These are phyloP conservation scores for Athalia rosae DNA, from an alignment of 2,888 invertebrate species.

Conservation along the genomic window DNA sequence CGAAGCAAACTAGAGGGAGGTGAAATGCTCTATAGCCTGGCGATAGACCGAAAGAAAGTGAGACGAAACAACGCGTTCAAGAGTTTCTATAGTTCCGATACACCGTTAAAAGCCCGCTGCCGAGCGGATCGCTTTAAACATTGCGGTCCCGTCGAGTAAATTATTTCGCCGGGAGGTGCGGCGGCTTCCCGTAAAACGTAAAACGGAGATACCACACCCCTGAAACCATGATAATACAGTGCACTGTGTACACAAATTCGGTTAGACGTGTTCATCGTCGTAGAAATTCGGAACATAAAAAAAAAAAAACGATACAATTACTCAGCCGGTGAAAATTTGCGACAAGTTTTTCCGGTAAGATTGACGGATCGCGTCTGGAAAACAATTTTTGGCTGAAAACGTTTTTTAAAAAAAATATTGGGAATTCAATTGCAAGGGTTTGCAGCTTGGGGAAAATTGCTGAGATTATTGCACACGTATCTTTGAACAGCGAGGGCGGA, in stretches of 20 bases:
- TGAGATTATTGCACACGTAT: not conserved
- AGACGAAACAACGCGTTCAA: conserved; percentile 44
- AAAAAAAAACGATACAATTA: too few relatives aligned
- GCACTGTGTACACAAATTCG: not conserved
- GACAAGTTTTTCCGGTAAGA: too few relatives aligned
- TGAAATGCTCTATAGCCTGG: conserved; percentile 10
- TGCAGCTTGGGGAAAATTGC: too few relatives aligned
- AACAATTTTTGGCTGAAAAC: too few relatives aligned
- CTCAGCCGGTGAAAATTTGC: too few relatives aligned
- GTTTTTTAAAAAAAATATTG: too few relatives aligned
- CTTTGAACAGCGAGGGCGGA: not conserved
- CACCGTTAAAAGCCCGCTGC: not conserved
- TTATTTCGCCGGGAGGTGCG: conserved; percentile 56
- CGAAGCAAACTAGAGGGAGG: conserved; percentile 18
- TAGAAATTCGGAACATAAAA: too few relatives aligned
- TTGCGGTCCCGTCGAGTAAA: conserved; percentile 59
- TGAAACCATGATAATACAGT: not conserved
- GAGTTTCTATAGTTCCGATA: conserved; percentile 11
- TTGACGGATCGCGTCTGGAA: too few relatives aligned
- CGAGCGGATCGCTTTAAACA: conserved; percentile 55
- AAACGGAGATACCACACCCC: not conserved
- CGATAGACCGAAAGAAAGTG: conserved; percentile 48
- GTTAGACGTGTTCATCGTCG: too few relatives aligned
- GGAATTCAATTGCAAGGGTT: too few relatives aligned
- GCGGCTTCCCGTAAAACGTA: conserved; percentile 5